A percentile compares a stretch with the other conserved stretches of the same genome.
These are phyloP conservation scores for Leptocoma aspasia DNA, from an alignment of 2,113 vertebrate species.

Conservation along the genomic window DNA sequence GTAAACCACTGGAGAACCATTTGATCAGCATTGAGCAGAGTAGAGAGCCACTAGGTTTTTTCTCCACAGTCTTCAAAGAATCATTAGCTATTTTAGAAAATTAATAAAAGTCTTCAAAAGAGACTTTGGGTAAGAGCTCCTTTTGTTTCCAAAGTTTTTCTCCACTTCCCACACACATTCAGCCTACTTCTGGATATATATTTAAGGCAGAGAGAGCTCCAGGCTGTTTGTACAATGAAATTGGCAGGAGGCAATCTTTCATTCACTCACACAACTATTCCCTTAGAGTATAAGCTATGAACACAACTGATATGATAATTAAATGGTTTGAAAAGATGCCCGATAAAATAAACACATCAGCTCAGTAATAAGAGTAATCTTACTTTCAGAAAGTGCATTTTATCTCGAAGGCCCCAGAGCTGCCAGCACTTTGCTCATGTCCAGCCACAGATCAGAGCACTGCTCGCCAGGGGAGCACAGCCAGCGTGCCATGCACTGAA, in stretches of 20 bases:
- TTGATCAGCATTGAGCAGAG: not conserved
- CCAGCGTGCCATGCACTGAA: accelerated
- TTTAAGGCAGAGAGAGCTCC: not conserved
- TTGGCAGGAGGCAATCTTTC: constrained; percentile 16
- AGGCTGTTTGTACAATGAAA: constrained; percentile 10
- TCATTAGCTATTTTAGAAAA: not conserved
- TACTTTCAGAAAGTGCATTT: not conserved
- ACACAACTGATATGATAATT: constrained; percentile 1
- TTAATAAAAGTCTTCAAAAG: not conserved
- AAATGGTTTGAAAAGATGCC: not conserved
- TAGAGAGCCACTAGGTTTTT: not conserved
- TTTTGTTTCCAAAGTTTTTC: constrained; percentile 1
- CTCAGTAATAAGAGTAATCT: not conserved
- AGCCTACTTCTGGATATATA: not conserved
- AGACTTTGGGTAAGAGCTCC: not conserved
- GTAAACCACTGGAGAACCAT: not conserved
- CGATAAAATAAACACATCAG: not conserved
- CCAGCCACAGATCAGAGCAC: not conserved
- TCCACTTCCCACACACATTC: not conserved
- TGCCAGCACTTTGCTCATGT: not conserved
- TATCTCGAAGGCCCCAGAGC: not conserved
- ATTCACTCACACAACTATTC: not conserved
- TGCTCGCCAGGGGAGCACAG: accelerated
- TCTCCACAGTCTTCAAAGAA: not conserved
- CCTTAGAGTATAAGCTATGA: not conserved